A percentile compares a stretch with the other conserved stretches of the same genome.
Evolutionary conservation across 1,140 invertebrate genomes (phyloP).

Genomic region (Oryctes rhinoceros): DNA sequence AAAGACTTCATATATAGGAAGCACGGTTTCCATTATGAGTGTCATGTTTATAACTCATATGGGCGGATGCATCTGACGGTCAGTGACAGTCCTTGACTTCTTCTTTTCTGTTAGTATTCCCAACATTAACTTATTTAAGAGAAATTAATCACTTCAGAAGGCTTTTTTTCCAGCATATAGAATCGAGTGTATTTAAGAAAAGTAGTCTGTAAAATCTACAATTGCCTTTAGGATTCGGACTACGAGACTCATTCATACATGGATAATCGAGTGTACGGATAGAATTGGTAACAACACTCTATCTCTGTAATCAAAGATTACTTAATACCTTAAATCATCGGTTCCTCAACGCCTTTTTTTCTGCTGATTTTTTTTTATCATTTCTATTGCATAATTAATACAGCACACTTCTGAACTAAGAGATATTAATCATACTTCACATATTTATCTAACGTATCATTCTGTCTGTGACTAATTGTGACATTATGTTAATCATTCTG

Average conservation of each 20-base stretch:
- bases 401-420: not conserved
- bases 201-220: not conserved
- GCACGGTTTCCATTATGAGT: not conserved
- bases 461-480: not conserved
- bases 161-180: not conserved
- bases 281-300: not conserved
- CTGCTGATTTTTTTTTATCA: not conserved
- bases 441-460: constrained; percentile 9
- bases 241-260: not conserved
- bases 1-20: constrained; percentile 3
- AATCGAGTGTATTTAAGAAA: not conserved
- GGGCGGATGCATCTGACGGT: constrained; percentile 26
- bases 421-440: not conserved
- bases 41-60: constrained; percentile 17
- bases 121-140: not conserved
- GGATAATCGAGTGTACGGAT: not conserved
- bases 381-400: not conserved
- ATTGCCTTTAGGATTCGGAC: no score
- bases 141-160: not conserved
- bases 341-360: no score
- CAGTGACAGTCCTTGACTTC: constrained; percentile 27
- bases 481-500: constrained; percentile 15
- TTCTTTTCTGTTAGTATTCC: not conserved
- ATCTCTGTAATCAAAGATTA: no score
- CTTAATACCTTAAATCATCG: no score